Conservation (phyloP, 2,888 invertebrate species). For the Herminia tarsipennalis region DNA sequence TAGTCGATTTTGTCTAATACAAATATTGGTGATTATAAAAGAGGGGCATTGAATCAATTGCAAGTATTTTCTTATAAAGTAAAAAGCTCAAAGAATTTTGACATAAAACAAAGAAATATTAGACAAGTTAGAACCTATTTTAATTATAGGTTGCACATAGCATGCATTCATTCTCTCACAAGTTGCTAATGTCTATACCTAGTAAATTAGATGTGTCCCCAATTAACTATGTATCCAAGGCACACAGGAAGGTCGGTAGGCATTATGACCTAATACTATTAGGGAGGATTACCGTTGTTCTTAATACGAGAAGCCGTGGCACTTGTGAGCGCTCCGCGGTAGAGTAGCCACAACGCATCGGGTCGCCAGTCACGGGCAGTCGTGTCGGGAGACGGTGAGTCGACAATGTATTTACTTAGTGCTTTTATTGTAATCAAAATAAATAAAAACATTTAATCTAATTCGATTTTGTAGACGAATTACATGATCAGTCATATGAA, state of each 20-base stretch:
- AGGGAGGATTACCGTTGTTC: conserved; percentile 63
- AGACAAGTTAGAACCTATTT: too few relatives aligned
- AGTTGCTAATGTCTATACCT: not conserved
- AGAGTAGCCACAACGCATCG: conserved; percentile 49
- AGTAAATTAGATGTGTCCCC: conserved; percentile 56
- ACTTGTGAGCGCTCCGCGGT: conserved; percentile 64
- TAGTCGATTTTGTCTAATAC: not conserved
- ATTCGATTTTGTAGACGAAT: conserved; percentile 44
- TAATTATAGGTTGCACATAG: too few relatives aligned
- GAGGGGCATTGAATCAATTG: too few relatives aligned
- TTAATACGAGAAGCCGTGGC: conserved; percentile 76
- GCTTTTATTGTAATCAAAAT: not conserved
- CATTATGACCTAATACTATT: conserved; percentile 73
- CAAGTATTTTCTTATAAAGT: too few relatives aligned
- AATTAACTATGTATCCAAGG: conserved; percentile 59
- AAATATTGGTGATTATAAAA: not conserved
- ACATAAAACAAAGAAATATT: too few relatives aligned
- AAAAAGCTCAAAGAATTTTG: too few relatives aligned
- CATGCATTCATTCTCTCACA: not conserved
- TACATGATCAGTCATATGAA: conserved; percentile 31
- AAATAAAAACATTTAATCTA: not conserved
- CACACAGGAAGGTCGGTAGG: conserved; percentile 61
- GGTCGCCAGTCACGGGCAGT: conserved; percentile 44
- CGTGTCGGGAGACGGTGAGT: conserved; percentile 45
- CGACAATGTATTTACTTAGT: conserved; percentile 6